Conservation (phyloP, 1,140 invertebrate species). For the Drosophila pachea region DNA sequence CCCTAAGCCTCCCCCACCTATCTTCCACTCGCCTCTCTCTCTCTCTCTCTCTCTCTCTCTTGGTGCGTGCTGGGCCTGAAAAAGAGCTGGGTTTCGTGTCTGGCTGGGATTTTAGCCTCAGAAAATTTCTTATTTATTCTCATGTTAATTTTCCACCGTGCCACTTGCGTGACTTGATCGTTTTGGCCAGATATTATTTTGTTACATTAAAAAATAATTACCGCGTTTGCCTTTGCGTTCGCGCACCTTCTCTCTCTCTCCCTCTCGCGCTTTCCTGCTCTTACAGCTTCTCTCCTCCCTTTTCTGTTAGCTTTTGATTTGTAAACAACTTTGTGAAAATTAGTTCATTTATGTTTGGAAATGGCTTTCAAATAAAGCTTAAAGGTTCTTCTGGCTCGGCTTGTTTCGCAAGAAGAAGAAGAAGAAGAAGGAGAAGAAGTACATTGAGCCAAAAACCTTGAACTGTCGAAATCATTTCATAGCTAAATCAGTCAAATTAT, state of each 20-base stretch:
- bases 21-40: background rate
- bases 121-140: conserved; percentile 78
- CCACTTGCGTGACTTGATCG: conserved; percentile 77
- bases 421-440: too few relatives aligned
- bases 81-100: conserved; percentile 57
- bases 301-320: conserved; percentile 56
- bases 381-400: background rate
- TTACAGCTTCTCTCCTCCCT: conserved; percentile 17
- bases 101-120: conserved; percentile 66
- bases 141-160: conserved; percentile 67
- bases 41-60: background rate
- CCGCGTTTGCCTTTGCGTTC: conserved; percentile 70
- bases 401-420: too few relatives aligned
- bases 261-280: conserved; percentile 6
- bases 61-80: conserved; percentile 38
- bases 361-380: conserved; percentile 28
- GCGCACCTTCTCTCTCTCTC: background rate
- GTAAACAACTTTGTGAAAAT: conserved; percentile 59
- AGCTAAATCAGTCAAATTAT: background rate
- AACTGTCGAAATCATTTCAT: background rate
- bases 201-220: conserved; percentile 79
- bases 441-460: too few relatives aligned
- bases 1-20: too few relatives aligned
- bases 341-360: conserved; percentile 56
- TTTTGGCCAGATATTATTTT: conserved; percentile 78